phyloP scores from a whole-genome alignment of 2,797 vertebrate genomes.

The Hypotaenidia okinawae region DNA sequence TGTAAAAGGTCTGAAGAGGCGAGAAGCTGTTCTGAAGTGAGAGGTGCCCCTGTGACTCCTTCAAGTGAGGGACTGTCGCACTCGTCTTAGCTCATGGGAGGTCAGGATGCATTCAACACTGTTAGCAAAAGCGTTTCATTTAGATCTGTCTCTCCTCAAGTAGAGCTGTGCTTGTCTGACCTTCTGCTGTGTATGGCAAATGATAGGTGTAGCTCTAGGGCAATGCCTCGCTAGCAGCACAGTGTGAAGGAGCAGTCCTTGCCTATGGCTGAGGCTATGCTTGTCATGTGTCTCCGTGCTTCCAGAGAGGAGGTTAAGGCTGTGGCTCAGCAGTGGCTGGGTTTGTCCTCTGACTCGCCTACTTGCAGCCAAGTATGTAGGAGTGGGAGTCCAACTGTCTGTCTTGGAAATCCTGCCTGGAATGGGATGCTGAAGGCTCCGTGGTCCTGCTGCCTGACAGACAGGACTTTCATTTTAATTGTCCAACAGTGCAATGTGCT shows the following conservation, averaged over 20 bases:
- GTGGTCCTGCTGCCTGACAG: not conserved
- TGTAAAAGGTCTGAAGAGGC: not conserved
- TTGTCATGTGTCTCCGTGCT: not conserved
- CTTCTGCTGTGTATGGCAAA: not conserved
- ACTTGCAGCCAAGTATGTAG: not conserved
- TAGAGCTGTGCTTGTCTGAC: not conserved
- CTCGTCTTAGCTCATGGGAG: not conserved
- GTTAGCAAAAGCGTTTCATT: not conserved
- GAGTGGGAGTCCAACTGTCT: not conserved
- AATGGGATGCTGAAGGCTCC: not conserved
- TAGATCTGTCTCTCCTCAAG: not conserved
- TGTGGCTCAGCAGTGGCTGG: not conserved
- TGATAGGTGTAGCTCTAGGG: not conserved
- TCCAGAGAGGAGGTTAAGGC: not conserved
- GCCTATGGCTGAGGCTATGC: accelerated
- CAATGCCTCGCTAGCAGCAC: accelerated
- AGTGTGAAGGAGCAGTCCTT: not conserved
- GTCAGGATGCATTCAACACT: not conserved
- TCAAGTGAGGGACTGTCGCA: not conserved
- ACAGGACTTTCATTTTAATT: not conserved
- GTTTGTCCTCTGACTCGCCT: not conserved
- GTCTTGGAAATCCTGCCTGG: not conserved
- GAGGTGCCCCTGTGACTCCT: not conserved
- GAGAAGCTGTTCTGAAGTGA: not conserved
- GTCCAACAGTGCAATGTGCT: not conserved